Percentiles rank a stretch among this genome's conserved stretches.
Conservation (phyloP, 1,140 invertebrate species). For the Acarapis woodi region DNA sequence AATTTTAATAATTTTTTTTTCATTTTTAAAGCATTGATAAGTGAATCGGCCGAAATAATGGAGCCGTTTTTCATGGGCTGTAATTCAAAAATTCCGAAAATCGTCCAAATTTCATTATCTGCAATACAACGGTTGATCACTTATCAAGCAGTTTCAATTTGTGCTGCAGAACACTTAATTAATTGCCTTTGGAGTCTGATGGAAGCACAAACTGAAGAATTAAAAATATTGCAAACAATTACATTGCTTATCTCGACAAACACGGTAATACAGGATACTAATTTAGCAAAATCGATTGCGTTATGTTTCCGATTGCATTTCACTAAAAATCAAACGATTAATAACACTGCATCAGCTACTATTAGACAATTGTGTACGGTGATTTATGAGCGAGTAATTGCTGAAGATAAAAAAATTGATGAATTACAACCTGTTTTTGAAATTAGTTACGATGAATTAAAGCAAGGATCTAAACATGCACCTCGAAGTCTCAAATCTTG, state of each 20-base stretch:
- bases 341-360: constrained; percentile 86
- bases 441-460: constrained; percentile 8
- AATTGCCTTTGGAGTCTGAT: constrained; percentile 75
- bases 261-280: constrained; percentile 66
- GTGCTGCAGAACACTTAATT: constrained; percentile 61
- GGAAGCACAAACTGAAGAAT: constrained; percentile 67
- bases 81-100: constrained; percentile 70
- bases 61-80: constrained; percentile 93
- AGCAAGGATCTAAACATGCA: constrained; percentile 15
- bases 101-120: constrained; percentile 68
- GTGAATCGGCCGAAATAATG: constrained; percentile 37
- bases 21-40: constrained; percentile 18
- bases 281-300: constrained; percentile 68
- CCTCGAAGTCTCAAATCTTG: constrained; percentile 55
- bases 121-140: constrained; percentile 38
- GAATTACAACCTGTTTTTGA: constrained; percentile 2
- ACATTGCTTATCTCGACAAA: constrained; percentile 78
- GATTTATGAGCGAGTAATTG: constrained; percentile 73
- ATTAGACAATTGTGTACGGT: constrained; percentile 80
- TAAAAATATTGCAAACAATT: constrained; percentile 84
- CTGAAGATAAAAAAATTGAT: constrained; percentile 19
- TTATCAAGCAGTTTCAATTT: constrained; percentile 22
- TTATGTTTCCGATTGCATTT: constrained; percentile 83
- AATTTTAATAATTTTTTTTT: constrained; percentile 1
- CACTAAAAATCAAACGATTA: constrained; percentile 66